phyloP scores from a whole-genome alignment of 2,113 vertebrate species.

The Siniperca knerii region DNA sequence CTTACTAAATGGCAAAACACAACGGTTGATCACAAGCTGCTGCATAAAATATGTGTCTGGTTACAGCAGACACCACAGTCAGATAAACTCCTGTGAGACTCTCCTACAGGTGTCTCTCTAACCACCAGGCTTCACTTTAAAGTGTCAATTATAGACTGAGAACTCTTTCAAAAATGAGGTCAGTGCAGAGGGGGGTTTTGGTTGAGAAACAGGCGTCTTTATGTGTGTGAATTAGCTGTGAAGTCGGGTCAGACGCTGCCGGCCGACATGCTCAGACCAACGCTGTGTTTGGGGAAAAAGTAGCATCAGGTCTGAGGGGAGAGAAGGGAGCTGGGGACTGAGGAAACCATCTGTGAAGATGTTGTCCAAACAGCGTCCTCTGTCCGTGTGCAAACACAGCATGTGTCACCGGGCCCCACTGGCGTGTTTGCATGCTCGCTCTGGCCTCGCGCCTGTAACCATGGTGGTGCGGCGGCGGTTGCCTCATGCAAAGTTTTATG shows the following conservation, averaged over 20 bases:
- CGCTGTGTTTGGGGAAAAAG: neutral
- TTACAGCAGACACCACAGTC: neutral
- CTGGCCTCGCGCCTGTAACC: conserved; percentile 21
- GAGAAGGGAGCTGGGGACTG: too few species aligned
- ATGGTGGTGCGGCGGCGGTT: conserved; percentile 8
- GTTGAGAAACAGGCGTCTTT: conserved; percentile 6
- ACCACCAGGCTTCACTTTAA: neutral
- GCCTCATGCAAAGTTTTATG: conserved; percentile 24
- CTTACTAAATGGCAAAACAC: neutral
- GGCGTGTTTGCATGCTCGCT: conserved; percentile 8
- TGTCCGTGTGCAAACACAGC: neutral
- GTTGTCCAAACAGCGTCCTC: neutral
- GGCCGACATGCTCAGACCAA: neutral
- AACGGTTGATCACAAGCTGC: neutral
- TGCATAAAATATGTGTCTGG: neutral
- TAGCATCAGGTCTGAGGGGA: neutral
- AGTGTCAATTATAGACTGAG: conserved; percentile 30
- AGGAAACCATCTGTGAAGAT: neutral
- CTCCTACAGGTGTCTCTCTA: conserved; percentile 21
- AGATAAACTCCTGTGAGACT: neutral
- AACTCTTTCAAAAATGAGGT: conserved; percentile 17
- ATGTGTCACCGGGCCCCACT: neutral
- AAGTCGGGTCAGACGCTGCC: neutral
- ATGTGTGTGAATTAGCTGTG: conserved; percentile 14
- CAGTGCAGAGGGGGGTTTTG: neutral